A percentile compares a stretch with the other conserved stretches of the same genome.
phyloP scores from a whole-genome alignment of 2,888 invertebrate genomes.

The Phymatocera aterrima region DNA sequence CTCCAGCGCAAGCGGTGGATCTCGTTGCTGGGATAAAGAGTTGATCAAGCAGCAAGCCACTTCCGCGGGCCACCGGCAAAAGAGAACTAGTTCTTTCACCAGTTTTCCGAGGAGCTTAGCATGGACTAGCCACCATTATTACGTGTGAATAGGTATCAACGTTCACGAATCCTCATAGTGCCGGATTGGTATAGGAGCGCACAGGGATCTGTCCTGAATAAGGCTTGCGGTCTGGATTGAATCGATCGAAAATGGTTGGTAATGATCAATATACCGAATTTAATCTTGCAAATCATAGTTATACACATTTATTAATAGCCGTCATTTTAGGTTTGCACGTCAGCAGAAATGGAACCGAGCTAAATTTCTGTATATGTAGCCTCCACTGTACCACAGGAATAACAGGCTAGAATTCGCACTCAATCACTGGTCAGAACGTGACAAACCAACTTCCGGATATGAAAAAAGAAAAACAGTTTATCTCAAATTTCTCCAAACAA shows the following conservation, averaged over 20 bases:
- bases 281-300: background rate
- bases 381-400: too few species aligned
- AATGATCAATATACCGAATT: background rate
- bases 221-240: background rate
- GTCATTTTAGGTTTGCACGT: too few species aligned
- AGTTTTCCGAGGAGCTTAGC: background rate
- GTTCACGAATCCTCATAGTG: background rate
- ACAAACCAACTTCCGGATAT: too few species aligned
- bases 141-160: slow-evolving; percentile 11
- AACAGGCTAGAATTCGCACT: too few species aligned
- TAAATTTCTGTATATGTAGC: too few species aligned
- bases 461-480: too few species aligned
- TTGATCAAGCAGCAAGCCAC: background rate
- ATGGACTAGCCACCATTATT: slow-evolving; percentile 7
- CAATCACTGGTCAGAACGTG: too few species aligned
- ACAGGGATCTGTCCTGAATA: background rate
- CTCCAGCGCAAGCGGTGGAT: background rate
- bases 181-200: background rate
- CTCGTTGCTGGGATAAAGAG: background rate
- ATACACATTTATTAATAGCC: background rate
- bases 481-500: too few species aligned
- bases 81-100: background rate
- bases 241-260: background rate
- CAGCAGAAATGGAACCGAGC: too few species aligned
- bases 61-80: background rate